Evolutionary conservation across 2,797 vertebrate genomes (phyloP).

Genomic region (Pseudochirops corinnae): DNA sequence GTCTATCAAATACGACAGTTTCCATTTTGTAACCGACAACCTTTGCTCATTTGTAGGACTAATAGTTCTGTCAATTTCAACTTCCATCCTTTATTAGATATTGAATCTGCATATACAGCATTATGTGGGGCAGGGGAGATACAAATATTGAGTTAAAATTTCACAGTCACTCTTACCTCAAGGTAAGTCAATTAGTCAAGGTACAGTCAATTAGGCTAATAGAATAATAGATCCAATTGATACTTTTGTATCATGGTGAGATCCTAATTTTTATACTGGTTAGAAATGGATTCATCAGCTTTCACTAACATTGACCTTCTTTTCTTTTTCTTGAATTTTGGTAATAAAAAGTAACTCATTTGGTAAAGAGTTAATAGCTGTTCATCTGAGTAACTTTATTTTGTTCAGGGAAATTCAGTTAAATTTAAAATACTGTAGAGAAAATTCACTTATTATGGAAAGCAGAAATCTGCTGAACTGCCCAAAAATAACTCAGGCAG

Average conservation of each 20-base stretch:
- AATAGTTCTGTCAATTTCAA: neutral
- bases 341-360: constrained; percentile 46
- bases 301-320: neutral
- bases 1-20: neutral
- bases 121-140: neutral
- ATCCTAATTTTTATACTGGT: neutral
- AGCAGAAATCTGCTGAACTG: constrained; percentile 83
- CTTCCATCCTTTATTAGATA: neutral
- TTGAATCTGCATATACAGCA: neutral
- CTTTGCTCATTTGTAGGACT: neutral
- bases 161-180: neutral
- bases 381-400: constrained; percentile 77
- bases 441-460: constrained; percentile 86
- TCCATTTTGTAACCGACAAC: neutral
- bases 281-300: neutral
- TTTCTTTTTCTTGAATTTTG: constrained; percentile 40
- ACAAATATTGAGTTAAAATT: neutral
- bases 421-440: constrained; percentile 84
- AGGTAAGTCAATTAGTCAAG: too few relatives aligned
- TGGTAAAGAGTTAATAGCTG: constrained; percentile 71
- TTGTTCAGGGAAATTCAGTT: constrained; percentile 81
- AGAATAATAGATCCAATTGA: neutral
- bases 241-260: neutral
- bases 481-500: constrained; percentile 86
- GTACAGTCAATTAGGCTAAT: neutral